phyloP scores from a whole-genome alignment of 2,113 vertebrate genomes.

The Caretta caretta region DNA sequence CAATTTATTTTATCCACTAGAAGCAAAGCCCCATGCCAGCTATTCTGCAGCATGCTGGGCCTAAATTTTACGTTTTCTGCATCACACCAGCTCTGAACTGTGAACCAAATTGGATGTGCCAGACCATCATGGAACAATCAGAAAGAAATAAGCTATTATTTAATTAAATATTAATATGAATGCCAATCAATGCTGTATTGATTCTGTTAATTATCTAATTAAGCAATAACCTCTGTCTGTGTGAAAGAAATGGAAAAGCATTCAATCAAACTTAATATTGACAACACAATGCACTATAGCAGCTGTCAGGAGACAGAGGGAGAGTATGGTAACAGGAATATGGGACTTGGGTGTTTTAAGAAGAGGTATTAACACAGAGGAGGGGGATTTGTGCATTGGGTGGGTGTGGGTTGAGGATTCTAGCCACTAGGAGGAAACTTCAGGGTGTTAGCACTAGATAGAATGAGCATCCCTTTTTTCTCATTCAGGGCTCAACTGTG shows the following conservation, averaged over 20 bases:
- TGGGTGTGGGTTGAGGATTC: not conserved
- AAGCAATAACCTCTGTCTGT: not conserved
- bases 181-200: constrained; percentile 1
- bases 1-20: not conserved
- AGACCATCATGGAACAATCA: not conserved
- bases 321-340: not conserved
- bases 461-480: not conserved
- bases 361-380: not conserved
- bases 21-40: not conserved
- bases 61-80: not conserved
- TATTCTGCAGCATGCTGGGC: not conserved
- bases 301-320: not conserved
- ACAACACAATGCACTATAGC: not conserved
- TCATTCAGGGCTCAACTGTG: not conserved
- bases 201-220: constrained; percentile 19
- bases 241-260: not conserved
- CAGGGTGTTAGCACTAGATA: not conserved
- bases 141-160: not conserved
- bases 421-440: not conserved
- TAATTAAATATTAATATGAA: constrained; percentile 19
- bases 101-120: not conserved
- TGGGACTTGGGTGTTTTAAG: not conserved
- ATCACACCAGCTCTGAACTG: not conserved
- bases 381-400: not conserved
- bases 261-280: not conserved